phyloP scores from a whole-genome alignment of 1,140 invertebrate species.

The Eriocheir sinensis region DNA sequence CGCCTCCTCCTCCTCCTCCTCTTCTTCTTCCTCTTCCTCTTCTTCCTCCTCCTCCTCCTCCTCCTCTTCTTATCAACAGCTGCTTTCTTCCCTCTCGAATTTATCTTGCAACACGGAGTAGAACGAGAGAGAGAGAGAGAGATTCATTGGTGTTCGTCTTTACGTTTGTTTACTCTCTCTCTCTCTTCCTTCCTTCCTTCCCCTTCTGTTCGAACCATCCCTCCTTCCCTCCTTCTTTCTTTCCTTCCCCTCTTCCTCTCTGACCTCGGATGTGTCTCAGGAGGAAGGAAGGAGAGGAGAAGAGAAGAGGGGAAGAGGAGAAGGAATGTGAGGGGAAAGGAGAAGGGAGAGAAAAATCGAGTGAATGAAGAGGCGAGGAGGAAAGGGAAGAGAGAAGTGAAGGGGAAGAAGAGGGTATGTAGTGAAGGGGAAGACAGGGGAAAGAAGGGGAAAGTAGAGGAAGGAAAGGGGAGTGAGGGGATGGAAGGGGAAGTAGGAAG shows the following conservation, averaged over 20 bases:
- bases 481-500: no score
- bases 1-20: not conserved
- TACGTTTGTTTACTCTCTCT: not conserved
- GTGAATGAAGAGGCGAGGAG: no score
- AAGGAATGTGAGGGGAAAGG: not conserved
- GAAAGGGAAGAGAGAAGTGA: no score
- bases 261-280: no score
- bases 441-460: no score
- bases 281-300: no score
- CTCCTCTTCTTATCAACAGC: not conserved
- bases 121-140: not conserved
- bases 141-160: not conserved
- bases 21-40: not conserved
- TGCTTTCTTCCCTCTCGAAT: conserved; percentile 23
- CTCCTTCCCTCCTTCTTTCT: not conserved
- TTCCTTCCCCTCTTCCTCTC: not conserved
- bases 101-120: not conserved
- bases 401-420: no score
- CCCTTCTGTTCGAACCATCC: not conserved
- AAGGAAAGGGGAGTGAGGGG: no score
- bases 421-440: no score
- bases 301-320: not conserved
- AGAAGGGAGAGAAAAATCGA: not conserved
- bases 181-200: not conserved
- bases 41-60: conserved; percentile 19